Evolutionary conservation across 2,797 vertebrate species (phyloP).

Genomic region (Tangara arthus): DNA sequence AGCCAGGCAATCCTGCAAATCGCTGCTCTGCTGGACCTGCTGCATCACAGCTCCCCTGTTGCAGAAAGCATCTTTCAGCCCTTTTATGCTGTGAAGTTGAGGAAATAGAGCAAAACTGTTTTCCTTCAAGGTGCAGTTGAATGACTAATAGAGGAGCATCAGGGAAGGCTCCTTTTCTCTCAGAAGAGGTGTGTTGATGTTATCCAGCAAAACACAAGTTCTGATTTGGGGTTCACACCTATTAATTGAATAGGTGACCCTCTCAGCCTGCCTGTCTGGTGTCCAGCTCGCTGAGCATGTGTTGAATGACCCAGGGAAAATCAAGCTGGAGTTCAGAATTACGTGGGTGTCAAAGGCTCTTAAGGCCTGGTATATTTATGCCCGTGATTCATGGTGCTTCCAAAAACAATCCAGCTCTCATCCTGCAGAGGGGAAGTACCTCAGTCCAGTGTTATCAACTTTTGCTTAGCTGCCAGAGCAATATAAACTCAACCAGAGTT

Average conservation of each 20-base stretch:
- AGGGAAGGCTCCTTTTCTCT: neutral
- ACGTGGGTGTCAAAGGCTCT: neutral
- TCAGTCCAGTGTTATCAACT: neutral
- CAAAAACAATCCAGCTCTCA: conserved; percentile 1
- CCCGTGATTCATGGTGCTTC: neutral
- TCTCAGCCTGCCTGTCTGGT: neutral
- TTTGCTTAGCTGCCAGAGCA: neutral
- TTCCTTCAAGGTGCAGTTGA: neutral
- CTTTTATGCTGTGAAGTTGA: neutral
- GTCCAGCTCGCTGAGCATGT: fast-evolving
- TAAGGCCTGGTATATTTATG: conserved; percentile 28
- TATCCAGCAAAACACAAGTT: neutral
- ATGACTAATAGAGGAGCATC: neutral
- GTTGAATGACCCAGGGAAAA: neutral
- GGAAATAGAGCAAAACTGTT: neutral
- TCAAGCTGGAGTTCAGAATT: neutral
- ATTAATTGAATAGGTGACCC: neutral
- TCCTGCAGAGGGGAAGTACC: neutral
- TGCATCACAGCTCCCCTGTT: neutral
- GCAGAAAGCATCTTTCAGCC: conserved; percentile 4
- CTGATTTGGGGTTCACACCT: neutral
- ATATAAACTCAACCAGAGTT: neutral
- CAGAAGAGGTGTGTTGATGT: neutral
- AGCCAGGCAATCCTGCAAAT: neutral
- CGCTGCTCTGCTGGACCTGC: neutral